Percentiles rank a stretch among this genome's conserved stretches.
These are phyloP conservation scores for Lobophora halterata DNA, from an alignment of 2,888 invertebrate genomes.

Conservation along the genomic window DNA sequence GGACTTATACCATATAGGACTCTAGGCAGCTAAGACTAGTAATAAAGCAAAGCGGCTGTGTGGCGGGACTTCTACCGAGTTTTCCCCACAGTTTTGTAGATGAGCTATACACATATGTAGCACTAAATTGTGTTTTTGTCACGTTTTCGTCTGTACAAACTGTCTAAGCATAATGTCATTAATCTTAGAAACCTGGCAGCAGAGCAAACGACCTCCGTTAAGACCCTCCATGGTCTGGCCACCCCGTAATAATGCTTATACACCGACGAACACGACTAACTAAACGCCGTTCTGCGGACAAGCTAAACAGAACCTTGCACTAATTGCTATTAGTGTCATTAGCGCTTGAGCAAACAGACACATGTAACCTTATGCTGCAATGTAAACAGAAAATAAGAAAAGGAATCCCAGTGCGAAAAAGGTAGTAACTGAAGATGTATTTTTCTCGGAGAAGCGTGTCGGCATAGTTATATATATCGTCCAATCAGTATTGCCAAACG, in stretches of 20 bases:
- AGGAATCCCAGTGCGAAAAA: slow-evolving; percentile 69
- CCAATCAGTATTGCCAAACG: slow-evolving; percentile 75
- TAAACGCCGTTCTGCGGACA: slow-evolving; percentile 57
- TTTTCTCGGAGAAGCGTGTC: slow-evolving; percentile 70
- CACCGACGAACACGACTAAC: slow-evolving; percentile 55
- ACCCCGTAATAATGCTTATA: slow-evolving; percentile 70
- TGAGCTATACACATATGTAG: no score
- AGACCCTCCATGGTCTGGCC: slow-evolving; percentile 71
- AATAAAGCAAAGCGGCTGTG: no score
- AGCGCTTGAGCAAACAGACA: slow-evolving; percentile 49
- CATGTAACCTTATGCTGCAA: slow-evolving; percentile 55
- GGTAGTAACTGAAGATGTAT: slow-evolving; percentile 71
- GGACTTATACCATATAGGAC: no score
- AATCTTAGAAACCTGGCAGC: slow-evolving; percentile 75
- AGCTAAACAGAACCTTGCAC: slow-evolving; percentile 68
- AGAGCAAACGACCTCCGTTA: slow-evolving; percentile 78
- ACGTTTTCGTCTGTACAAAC: slow-evolving; percentile 60
- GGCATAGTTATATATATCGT: slow-evolving; percentile 79
- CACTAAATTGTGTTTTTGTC: slow-evolving; percentile 67
- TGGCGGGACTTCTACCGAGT: no score
- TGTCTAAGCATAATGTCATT: slow-evolving; percentile 74
- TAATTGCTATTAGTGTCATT: slow-evolving; percentile 71
- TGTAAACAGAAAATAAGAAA: slow-evolving; percentile 62
- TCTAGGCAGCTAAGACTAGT: no score
- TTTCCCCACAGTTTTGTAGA: no score